Conservation (phyloP, 2,113 vertebrate species). For the Lagopus muta region DNA sequence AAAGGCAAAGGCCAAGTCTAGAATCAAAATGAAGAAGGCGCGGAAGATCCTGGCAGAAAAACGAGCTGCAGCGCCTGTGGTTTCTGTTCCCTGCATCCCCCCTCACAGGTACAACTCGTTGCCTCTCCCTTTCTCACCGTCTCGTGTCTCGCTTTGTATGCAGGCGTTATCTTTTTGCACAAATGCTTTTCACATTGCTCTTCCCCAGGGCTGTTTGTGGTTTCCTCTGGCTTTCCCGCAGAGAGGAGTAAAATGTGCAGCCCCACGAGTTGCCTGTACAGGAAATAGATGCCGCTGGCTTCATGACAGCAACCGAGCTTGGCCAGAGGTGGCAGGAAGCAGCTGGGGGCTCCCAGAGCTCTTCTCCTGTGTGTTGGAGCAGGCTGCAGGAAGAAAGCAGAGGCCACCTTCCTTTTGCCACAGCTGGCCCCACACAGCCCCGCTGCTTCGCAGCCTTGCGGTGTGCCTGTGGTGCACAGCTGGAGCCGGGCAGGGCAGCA, state of each 20-base stretch:
- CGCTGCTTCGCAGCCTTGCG: not conserved
- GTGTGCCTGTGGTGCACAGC: rapidly evolving
- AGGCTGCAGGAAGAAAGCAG: not conserved
- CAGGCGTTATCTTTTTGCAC: not conserved
- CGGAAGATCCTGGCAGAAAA: constrained; percentile 97
- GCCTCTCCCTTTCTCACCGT: rapidly evolving
- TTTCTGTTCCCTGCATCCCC: constrained; percentile 97
- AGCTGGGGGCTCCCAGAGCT: constrained; percentile 38
- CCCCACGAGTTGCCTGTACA: not conserved
- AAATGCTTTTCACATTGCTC: not conserved
- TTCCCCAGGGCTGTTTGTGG: not conserved
- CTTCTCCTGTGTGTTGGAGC: not conserved
- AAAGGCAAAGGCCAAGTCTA: constrained; percentile 96
- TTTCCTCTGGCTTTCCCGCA: not conserved
- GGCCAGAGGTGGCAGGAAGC: not conserved
- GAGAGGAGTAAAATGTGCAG: not conserved
- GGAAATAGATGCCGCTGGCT: constrained; percentile 20
- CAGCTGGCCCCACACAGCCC: not conserved
- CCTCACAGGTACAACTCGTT: constrained; percentile 85
- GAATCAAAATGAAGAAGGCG: constrained; percentile 97
- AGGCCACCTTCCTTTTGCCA: not conserved
- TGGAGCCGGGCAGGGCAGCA: rapidly evolving
- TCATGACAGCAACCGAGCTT: not conserved
- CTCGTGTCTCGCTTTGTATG: rapidly evolving
- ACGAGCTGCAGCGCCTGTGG: constrained; percentile 93